Conservation (phyloP, 2,888 invertebrate species). For the Nycteola revayana region DNA sequence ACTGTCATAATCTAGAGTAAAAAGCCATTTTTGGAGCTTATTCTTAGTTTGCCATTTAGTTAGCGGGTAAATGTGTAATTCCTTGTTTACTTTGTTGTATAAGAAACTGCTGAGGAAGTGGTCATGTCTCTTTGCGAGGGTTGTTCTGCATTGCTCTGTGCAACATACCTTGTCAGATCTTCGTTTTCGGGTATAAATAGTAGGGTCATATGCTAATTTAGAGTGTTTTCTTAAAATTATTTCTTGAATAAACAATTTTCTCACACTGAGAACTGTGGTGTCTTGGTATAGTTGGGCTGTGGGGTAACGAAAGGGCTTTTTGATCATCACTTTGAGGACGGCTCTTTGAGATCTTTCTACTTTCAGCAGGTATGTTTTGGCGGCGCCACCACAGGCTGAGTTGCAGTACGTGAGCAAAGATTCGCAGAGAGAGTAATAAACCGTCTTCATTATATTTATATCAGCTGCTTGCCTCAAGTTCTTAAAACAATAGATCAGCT, state of each 20-base stretch:
- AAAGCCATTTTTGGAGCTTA: too few relatives aligned
- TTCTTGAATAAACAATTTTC: not conserved
- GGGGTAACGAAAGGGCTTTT: not conserved
- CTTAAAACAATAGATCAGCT: not conserved
- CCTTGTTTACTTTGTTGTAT: too few relatives aligned
- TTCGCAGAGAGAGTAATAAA: not conserved
- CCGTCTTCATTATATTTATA: constrained; percentile 2
- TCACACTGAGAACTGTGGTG: not conserved
- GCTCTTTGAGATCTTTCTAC: not conserved
- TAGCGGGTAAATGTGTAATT: too few relatives aligned
- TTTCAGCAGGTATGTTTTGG: not conserved
- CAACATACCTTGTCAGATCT: too few relatives aligned
- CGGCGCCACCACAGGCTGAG: not conserved
- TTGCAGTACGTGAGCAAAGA: not conserved
- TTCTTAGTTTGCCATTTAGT: too few relatives aligned
- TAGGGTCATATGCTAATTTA: too few relatives aligned
- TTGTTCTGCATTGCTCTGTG: too few relatives aligned
- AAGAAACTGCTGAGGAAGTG: too few relatives aligned
- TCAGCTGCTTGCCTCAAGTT: constrained; percentile 5
- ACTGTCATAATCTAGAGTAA: too few relatives aligned
- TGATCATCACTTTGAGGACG: not conserved
- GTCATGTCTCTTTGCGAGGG: too few relatives aligned
- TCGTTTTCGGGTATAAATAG: too few relatives aligned
- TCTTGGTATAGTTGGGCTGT: not conserved
- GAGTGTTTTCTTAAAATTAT: too few relatives aligned